A percentile compares a stretch with the other conserved stretches of the same genome.
These are phyloP conservation scores for Antheraea mylitta DNA, from an alignment of 1,140 invertebrate species.

Conservation along the genomic window DNA sequence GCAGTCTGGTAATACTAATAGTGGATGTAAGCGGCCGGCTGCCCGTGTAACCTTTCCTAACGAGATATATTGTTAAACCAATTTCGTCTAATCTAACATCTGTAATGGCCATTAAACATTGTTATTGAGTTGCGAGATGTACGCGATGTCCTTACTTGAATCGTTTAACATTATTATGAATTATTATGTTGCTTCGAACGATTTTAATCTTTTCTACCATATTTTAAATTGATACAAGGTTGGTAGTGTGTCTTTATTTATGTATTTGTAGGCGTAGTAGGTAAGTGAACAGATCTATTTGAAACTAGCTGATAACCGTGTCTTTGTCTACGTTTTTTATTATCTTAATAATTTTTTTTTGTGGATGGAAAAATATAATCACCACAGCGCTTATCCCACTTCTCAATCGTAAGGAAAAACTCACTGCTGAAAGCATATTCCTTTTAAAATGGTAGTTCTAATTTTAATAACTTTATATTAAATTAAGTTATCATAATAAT, in stretches of 20 bases:
- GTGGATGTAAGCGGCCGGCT: not conserved
- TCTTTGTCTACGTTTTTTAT: too few relatives aligned
- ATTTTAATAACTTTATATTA: too few relatives aligned
- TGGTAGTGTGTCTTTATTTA: not conserved
- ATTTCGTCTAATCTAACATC: constrained; percentile 18
- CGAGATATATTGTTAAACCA: constrained; percentile 19
- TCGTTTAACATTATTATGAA: constrained; percentile 22
- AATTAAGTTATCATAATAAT: too few relatives aligned
- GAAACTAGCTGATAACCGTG: not conserved
- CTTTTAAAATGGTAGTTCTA: too few relatives aligned
- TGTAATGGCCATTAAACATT: constrained; percentile 18
- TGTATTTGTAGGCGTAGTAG: not conserved
- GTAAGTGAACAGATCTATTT: not conserved
- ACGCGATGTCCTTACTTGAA: constrained; percentile 19
- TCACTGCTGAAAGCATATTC: too few relatives aligned
- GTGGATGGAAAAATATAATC: too few relatives aligned
- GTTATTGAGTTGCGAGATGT: constrained; percentile 17
- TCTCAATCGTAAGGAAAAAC: too few relatives aligned
- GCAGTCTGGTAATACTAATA: not conserved
- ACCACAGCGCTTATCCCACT: too few relatives aligned
- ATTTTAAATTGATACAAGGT: not conserved
- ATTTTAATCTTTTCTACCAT: not conserved
- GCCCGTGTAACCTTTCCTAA: constrained; percentile 3
- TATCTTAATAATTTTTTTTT: too few relatives aligned
- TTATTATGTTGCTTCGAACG: constrained; percentile 14